Evolutionary conservation across 2,113 vertebrate genomes (phyloP).

Genomic region (Smithornis capensis): DNA sequence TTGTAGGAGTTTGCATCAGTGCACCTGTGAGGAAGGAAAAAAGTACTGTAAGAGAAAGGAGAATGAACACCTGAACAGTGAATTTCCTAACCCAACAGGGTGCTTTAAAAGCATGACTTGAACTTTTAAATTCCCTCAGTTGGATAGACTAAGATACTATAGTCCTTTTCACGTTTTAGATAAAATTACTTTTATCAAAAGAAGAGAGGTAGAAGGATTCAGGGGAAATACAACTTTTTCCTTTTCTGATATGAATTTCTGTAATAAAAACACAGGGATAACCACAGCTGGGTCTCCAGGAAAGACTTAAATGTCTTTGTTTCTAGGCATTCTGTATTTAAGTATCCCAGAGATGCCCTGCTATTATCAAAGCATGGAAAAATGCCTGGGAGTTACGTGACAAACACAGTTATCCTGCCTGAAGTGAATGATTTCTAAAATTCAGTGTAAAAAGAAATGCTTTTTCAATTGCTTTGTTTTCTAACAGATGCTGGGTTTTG

Average conservation of each 20-base stretch:
- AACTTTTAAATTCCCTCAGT: not conserved
- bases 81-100: not conserved
- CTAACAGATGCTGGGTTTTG: constrained; percentile 45
- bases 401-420: not conserved
- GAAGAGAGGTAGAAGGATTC: not conserved
- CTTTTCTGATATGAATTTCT: not conserved
- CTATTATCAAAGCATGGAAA: not conserved
- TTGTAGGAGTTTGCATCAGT: not conserved
- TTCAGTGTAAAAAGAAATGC: not conserved
- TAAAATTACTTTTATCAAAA: not conserved
- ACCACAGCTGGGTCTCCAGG: not conserved
- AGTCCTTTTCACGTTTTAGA: not conserved
- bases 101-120: not conserved
- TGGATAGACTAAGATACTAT: not conserved
- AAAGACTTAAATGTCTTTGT: constrained; percentile 19
- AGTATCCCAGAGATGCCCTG: not conserved
- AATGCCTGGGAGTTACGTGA: not conserved
- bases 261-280: not conserved
- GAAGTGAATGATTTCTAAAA: constrained; percentile 4
- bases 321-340: constrained; percentile 22
- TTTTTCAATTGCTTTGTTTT: constrained; percentile 25
- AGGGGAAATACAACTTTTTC: not conserved
- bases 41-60: not conserved
- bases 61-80: not conserved
- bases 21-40: not conserved